Evolutionary conservation across 2,888 invertebrate genomes (phyloP).

Genomic region (Tanytarsus gracilentus): DNA sequence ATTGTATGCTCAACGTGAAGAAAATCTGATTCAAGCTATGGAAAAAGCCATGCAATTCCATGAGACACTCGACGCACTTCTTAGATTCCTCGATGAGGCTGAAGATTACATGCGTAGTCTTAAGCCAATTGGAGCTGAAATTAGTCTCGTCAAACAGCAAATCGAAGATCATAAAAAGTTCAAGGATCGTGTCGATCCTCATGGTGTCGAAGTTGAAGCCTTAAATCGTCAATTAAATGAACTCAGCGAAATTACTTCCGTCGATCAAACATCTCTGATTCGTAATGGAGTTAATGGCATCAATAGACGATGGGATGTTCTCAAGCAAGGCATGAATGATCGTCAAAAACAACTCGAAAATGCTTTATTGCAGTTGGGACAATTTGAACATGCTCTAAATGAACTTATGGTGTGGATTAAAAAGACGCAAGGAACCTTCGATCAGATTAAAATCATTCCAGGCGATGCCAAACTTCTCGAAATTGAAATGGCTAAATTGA

Average conservation of each 20-base stretch:
- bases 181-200: slow-evolving; percentile 93
- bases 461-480: slow-evolving; percentile 93
- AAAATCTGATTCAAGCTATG: slow-evolving; percentile 93
- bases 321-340: slow-evolving; percentile 84
- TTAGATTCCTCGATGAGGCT: slow-evolving; percentile 81
- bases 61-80: slow-evolving; percentile 74
- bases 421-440: slow-evolving; percentile 75
- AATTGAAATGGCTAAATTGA: slow-evolving; percentile 90
- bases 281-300: slow-evolving; percentile 85
- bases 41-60: slow-evolving; percentile 95
- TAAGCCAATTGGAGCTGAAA: slow-evolving; percentile 85
- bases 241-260: slow-evolving; percentile 83
- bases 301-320: slow-evolving; percentile 85
- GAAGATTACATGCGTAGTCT: slow-evolving; percentile 78
- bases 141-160: slow-evolving; percentile 88
- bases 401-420: slow-evolving; percentile 93
- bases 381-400: slow-evolving; percentile 92
- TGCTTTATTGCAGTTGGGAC: slow-evolving; percentile 86
- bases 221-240: slow-evolving; percentile 95
- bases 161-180: slow-evolving; percentile 86
- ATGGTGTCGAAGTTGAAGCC: slow-evolving; percentile 95
- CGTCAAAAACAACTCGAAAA: slow-evolving; percentile 87
- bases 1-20: slow-evolving; percentile 80
- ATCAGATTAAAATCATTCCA: slow-evolving; percentile 76
- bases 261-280: slow-evolving; percentile 87